Evolutionary conservation across 2,888 invertebrate species (phyloP).

Genomic region (Chaetogeoica ovagalla): DNA sequence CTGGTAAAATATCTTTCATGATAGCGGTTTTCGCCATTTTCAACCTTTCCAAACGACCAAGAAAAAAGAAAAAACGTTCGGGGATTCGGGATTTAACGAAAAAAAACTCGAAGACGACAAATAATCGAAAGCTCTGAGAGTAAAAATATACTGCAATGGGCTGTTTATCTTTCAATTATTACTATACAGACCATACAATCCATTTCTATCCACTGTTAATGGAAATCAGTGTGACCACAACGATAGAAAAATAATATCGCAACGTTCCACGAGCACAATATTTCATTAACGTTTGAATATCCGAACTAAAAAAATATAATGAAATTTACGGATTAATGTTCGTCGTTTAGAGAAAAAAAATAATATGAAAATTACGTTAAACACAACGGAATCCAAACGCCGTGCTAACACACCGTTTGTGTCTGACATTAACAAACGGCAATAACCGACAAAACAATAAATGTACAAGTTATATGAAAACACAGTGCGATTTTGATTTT

Average conservation of each 20-base stretch:
- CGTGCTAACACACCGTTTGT: too few relatives aligned
- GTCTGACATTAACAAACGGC: too few relatives aligned
- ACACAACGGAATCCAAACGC: too few relatives aligned
- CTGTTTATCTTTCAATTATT: not conserved
- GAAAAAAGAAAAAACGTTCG: not conserved
- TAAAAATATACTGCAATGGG: not conserved
- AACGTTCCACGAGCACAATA: not conserved
- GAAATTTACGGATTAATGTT: too few relatives aligned
- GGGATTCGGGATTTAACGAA: too few relatives aligned
- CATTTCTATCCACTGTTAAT: constrained; percentile 38
- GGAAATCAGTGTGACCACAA: constrained; percentile 34
- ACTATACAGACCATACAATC: not conserved
- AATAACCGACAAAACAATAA: too few relatives aligned
- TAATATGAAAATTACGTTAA: too few relatives aligned
- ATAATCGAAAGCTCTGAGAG: not conserved
- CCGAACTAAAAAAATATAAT: too few relatives aligned
- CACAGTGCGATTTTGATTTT: too few relatives aligned
- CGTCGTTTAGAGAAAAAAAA: too few relatives aligned
- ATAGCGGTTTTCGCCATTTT: constrained; percentile 24
- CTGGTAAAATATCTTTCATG: constrained; percentile 72
- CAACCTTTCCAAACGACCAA: not conserved
- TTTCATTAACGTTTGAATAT: too few relatives aligned
- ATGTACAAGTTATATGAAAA: too few relatives aligned
- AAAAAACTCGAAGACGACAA: not conserved
- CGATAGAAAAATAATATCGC: not conserved